phyloP scores from a whole-genome alignment of 2,797 vertebrate species.

The Nyctibius grandis region DNA sequence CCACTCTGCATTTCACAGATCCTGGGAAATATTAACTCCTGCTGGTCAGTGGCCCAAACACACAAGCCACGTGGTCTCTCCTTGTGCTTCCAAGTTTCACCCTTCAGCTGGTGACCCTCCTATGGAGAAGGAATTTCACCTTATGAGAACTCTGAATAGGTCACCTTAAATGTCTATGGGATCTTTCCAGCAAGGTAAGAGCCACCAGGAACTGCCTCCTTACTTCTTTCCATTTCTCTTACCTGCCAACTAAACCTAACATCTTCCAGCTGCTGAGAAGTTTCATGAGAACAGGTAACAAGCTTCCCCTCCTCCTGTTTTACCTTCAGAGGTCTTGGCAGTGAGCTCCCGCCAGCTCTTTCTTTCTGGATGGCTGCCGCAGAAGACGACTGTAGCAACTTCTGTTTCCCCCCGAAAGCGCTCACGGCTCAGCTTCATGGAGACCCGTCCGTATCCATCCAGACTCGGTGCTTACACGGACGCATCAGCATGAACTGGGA shows the following conservation, averaged over 20 bases:
- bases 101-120: not conserved
- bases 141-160: too few relatives aligned
- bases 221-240: not conserved
- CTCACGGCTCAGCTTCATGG: rapidly evolving
- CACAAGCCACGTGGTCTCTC: rapidly evolving
- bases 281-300: not conserved
- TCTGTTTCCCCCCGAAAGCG: rapidly evolving
- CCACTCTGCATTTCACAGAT: not conserved
- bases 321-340: not conserved
- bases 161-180: not conserved
- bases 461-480: rapidly evolving
- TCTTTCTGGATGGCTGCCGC: not conserved
- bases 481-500: not conserved
- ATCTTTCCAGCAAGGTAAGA: not conserved
- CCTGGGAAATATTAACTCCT: not conserved
- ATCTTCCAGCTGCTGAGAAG: not conserved
- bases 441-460: not conserved
- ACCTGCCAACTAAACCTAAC: not conserved
- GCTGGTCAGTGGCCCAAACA: not conserved
- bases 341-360: not conserved
- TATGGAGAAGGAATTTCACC: not conserved
- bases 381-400: not conserved
- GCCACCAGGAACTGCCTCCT: not conserved
- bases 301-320: not conserved
- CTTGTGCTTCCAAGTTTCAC: not conserved